phyloP scores from a whole-genome alignment of 2,113 vertebrate genomes.

The Elephas maximus region DNA sequence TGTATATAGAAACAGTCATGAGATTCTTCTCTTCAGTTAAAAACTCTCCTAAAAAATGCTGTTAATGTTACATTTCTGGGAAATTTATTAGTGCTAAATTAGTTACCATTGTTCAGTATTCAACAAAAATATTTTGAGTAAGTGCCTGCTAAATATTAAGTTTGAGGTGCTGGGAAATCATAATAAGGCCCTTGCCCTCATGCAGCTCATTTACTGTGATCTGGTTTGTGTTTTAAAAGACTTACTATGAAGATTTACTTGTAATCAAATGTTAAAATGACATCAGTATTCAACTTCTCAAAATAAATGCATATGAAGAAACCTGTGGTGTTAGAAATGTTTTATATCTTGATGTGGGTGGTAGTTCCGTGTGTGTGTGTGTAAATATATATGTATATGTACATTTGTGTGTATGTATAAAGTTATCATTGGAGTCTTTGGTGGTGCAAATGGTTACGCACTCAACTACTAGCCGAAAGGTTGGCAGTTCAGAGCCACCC shows the following conservation, averaged over 20 bases:
- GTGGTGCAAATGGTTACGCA: too few relatives aligned
- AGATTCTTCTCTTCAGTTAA: conserved; percentile 18
- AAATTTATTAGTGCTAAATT: conserved; percentile 76
- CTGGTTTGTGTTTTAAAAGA: conserved; percentile 1
- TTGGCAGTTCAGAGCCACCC: too few relatives aligned
- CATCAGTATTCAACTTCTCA: background rate
- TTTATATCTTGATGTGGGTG: background rate
- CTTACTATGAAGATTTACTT: conserved; percentile 35
- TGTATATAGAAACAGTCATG: conserved; percentile 9
- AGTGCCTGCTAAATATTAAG: conserved; percentile 26
- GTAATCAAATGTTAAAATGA: conserved; percentile 43
- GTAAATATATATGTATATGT: background rate
- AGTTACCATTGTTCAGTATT: conserved; percentile 56
- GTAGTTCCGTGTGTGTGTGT: background rate
- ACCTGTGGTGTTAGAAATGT: background rate
- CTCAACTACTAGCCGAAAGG: too few relatives aligned
- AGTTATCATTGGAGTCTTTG: too few relatives aligned
- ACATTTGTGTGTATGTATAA: too few relatives aligned
- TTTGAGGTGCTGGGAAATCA: background rate
- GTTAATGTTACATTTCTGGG: conserved; percentile 74
- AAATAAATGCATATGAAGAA: conserved; percentile 39
- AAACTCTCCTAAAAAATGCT: conserved; percentile 17
- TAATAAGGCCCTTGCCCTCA: background rate
- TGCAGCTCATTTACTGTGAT: background rate
- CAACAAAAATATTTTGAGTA: background rate